Base-by-base conservation (phyloP, 2,888 invertebrate genomes). In the Sinopyrophorus schimmeli region DNA sequence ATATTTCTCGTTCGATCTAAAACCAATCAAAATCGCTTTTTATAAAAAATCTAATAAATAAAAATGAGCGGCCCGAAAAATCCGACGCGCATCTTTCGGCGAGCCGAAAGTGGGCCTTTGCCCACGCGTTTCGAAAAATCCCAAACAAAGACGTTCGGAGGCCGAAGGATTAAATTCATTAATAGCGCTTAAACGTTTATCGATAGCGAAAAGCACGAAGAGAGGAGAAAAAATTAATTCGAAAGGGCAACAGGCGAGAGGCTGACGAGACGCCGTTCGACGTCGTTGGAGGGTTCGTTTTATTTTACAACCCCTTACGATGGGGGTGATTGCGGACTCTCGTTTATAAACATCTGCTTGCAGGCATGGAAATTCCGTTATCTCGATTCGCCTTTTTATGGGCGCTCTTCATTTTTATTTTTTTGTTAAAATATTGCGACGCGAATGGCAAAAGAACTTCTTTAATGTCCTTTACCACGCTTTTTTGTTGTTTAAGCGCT, bases 301-400 rank as follows among this genome's bases (percentile, higher is more conserved):
- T 16, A 23, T 35, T 35, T 21, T 35, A 24, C 10, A 10, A 7
- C 21, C 23, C 14, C 12, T 21, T 27, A 27, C 5, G n/a, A 27
- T 35, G 5, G 3, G 21, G 35, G 35, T 11, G 35, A 35, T 9
- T 24, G 35, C 11, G 35, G 35, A 14, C 10, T 35, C 35, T 21
- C 35, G 35, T 24, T 35, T 35, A 35, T 35, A 35, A 35, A 35
- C 35, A 35, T 35, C 35, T 35, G 35, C 35, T 24, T 11, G 23
- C 23, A 24, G 35, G 15, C 23, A 35, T 35, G 35, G 35, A 35
- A 35, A 35, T 35, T 35, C 35, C 15, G 35, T 35, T 35, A 35
- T 35, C 32, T 32, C 35, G n/a, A 24, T 16, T 14, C 35, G 35
- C 35, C 23, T 35, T 35, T 35, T 35, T 35, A 35, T 24, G 24